Evolutionary conservation across 2,888 invertebrate species (phyloP).

Genomic region (Hirtodrosophila cameraria): DNA sequence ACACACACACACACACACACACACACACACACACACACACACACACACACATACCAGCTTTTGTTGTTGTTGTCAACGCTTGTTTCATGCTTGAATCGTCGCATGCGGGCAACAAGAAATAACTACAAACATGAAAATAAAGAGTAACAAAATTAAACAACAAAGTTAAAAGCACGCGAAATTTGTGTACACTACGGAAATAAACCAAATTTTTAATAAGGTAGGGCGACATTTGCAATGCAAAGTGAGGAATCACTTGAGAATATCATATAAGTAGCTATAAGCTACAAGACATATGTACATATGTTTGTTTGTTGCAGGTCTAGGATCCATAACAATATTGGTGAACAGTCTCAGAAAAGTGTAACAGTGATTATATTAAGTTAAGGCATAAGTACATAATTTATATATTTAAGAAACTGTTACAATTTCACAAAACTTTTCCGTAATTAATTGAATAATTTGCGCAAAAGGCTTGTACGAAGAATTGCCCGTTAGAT

Average conservation of each 20-base stretch:
- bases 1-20: not conserved
- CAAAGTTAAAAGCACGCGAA: constrained; percentile 63
- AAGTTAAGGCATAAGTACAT: no score
- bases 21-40: constrained; percentile 17
- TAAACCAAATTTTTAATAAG: constrained; percentile 32
- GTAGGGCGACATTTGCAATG: constrained; percentile 16
- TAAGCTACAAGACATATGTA: no score
- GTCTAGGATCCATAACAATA: no score
- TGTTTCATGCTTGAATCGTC: constrained; percentile 58
- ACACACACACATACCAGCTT: constrained; percentile 18
- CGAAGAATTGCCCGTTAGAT: no score
- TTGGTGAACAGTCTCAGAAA: no score
- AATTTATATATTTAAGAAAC: no score
- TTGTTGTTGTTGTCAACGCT: constrained; percentile 49
- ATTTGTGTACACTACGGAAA: constrained; percentile 37
- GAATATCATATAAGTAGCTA: constrained; percentile 2
- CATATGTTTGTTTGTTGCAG: no score
- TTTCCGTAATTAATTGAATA: no score
- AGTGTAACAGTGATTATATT: no score
- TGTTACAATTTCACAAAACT: no score
- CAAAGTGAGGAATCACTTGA: constrained; percentile 17
- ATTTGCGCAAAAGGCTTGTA: no score
- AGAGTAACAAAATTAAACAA: constrained; percentile 55
- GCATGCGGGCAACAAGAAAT: constrained; percentile 37
- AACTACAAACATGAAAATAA: constrained; percentile 20